Evolutionary conservation across 2,888 invertebrate species (phyloP).

Genomic region (Synergus gifuensis): DNA sequence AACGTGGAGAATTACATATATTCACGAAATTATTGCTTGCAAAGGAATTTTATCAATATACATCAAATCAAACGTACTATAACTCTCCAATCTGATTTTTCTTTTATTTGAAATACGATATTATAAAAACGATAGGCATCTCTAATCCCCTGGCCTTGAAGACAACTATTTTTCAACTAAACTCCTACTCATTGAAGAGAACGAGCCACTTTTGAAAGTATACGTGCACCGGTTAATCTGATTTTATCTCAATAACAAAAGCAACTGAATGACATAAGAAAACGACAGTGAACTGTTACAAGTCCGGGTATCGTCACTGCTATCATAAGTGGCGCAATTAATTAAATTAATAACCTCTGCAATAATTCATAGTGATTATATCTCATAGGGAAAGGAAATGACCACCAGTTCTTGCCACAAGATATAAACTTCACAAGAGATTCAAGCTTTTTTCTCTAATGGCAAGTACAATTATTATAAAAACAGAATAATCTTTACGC

Average conservation of each 20-base stretch:
- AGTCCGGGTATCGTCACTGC: neutral
- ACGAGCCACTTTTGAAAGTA: neutral
- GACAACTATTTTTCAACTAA: neutral
- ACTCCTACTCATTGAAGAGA: neutral
- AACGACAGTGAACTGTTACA: neutral
- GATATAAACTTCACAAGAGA: neutral
- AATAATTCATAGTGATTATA: neutral
- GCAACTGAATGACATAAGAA: neutral
- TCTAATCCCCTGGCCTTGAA: too few species aligned
- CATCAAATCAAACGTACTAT: too few species aligned
- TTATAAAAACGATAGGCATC: too few species aligned
- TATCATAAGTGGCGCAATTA: slow-evolving; percentile 9
- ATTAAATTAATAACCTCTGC: too few species aligned
- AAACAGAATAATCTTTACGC: too few species aligned
- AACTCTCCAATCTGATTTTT: too few species aligned
- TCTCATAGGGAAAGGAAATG: slow-evolving; percentile 12
- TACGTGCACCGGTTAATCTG: neutral
- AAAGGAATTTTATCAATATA: neutral
- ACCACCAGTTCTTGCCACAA: neutral
- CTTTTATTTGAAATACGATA: too few species aligned
- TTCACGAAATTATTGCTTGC: neutral
- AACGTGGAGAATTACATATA: neutral
- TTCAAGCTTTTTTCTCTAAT: neutral
- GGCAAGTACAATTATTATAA: too few species aligned
- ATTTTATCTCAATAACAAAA: slow-evolving; percentile 17